Evolutionary conservation across 2,888 invertebrate species (phyloP).

Genomic region (Cryptocheilus praepositus): DNA sequence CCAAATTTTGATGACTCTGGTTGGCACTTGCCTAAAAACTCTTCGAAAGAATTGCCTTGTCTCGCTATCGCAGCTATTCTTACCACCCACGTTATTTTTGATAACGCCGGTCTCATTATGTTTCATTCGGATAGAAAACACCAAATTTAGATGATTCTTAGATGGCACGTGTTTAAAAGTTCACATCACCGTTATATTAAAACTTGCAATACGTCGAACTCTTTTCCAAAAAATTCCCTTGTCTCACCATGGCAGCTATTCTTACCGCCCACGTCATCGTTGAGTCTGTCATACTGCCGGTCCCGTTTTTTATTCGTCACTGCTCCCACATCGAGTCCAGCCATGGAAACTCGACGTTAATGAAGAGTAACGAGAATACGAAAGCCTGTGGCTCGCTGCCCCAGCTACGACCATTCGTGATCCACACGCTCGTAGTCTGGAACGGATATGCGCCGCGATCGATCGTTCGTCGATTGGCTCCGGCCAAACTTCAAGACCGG

Average conservation of each 20-base stretch:
- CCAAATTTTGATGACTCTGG: too few relatives aligned
- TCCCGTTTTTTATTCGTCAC: constrained; percentile 14
- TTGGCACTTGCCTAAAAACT: too few relatives aligned
- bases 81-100: too few relatives aligned
- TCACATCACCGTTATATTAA: background rate
- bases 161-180: background rate
- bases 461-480: constrained; percentile 23
- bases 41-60: too few relatives aligned
- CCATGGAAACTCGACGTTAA: constrained; percentile 46
- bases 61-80: too few relatives aligned
- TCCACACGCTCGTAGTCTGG: constrained; percentile 11
- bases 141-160: too few relatives aligned
- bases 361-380: constrained; percentile 55
- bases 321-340: constrained; percentile 17
- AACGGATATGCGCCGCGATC: constrained; percentile 30
- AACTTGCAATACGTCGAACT: background rate
- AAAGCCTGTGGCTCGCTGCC: constrained; percentile 11
- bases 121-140: too few relatives aligned
- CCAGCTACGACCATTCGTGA: constrained; percentile 2
- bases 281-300: background rate
- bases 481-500: background rate
- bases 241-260: too few relatives aligned
- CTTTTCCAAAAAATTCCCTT: too few relatives aligned
- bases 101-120: too few relatives aligned
- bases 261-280: background rate